Percentiles rank a stretch among this genome's conserved stretches.
Evolutionary conservation across 2,888 invertebrate genomes (phyloP).

Genomic region (Tanaodytes sp.): DNA sequence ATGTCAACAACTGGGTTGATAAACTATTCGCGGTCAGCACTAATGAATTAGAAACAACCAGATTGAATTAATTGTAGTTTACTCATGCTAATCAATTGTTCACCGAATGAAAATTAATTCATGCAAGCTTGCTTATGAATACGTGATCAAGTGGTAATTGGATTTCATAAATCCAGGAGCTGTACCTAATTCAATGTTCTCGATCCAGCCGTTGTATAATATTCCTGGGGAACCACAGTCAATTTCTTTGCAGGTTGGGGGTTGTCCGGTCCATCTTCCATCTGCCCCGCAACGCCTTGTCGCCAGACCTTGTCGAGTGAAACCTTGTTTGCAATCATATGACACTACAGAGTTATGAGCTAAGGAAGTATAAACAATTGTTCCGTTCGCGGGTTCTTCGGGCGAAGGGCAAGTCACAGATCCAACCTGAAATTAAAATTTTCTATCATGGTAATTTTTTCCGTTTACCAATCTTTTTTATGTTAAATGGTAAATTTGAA

Average conservation of each 20-base stretch:
- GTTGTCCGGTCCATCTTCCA: constrained; percentile 94
- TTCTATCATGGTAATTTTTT: too few species aligned
- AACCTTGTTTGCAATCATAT: constrained; percentile 96
- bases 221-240: constrained; percentile 96
- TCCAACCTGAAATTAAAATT: constrained; percentile 77
- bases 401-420: constrained; percentile 96
- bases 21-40: background rate
- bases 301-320: constrained; percentile 89
- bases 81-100: constrained; percentile 14
- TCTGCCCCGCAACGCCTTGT: constrained; percentile 95
- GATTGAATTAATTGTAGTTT: background rate
- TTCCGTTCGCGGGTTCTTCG: constrained; percentile 92
- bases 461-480: background rate
- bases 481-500: background rate
- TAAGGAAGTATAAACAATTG: constrained; percentile 91
- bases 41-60: background rate
- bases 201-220: constrained; percentile 96
- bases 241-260: constrained; percentile 96
- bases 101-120: constrained; percentile 22
- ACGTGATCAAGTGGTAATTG: too few species aligned
- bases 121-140: constrained; percentile 16
- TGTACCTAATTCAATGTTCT: constrained; percentile 83
- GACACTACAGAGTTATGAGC: constrained; percentile 96
- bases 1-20: constrained; percentile 1
- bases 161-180: constrained; percentile 34